Base-by-base conservation (phyloP, 2,888 invertebrate genomes). In the Xylota segnis region DNA sequence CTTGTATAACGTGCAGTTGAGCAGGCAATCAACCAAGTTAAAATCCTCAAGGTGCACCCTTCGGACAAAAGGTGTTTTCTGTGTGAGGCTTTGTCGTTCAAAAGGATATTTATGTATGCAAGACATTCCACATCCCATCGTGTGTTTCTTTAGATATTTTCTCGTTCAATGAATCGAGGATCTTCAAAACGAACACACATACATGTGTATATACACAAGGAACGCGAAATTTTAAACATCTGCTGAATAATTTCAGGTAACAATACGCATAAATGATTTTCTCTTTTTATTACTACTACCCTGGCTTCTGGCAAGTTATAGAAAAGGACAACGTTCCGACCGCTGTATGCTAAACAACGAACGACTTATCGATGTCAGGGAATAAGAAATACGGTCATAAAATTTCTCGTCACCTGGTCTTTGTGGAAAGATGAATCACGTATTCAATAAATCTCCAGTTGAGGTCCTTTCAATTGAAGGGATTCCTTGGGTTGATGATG, bases 381-480 rank as follows among this genome's bases (percentile, higher is more conserved):
- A 74, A 74, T 74, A 56, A 63, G 74, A 74, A 45, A 32, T 40
- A 40, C 32, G 40, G 32, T 54, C 32, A 43, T 74, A 45, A 32
- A 56, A 43, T 63, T 65, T 52, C 43, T 72, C 63, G 32, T 37
- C 76, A 77, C 76, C 76, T 77, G 76, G 76, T 43, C 56, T 10
- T 29, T 58, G 68, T 68, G 59, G 50, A 40, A 77, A 77, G 76
- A 68, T 77, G 76, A 68, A 77, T 77, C 76, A 77, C 68, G 76
- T 77, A 68, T 4, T 58, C 14, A n/a, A 14, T 50, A 77, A 68
- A 50, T 77, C 18, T 52, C n/a, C 66, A 45, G 43, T 52, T 6
- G 23, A 43, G 45, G 9, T 68, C 7, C 18, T 54, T 59, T 12
- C 65, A 32, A n/a, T 45, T 40, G 40, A 29, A 58, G 61, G 43